Percentiles rank a stretch among this genome's conserved stretches.
Evolutionary conservation across 37 sponge, comb jelly and placozoan species (phyloP).

Genomic region (Theonella swinhoei): DNA sequence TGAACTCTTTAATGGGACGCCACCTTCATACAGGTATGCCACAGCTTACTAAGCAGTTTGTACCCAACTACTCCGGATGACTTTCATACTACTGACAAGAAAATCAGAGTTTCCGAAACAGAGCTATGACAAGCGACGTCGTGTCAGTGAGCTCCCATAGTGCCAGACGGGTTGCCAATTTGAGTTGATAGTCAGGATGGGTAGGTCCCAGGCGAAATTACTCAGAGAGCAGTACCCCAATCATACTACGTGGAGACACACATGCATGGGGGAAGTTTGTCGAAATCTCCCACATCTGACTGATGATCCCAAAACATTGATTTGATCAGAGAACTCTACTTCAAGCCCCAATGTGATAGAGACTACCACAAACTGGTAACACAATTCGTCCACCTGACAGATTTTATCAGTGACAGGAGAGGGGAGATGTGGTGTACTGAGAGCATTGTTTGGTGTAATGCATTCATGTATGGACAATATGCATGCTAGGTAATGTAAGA

Average conservation of each 20-base stretch:
- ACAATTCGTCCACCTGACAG: slow-evolving; percentile 9
- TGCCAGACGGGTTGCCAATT: not conserved
- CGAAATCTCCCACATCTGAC: not conserved
- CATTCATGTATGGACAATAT: too few relatives aligned
- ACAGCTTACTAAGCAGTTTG: not conserved
- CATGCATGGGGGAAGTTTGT: not conserved
- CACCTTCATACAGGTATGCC: not conserved
- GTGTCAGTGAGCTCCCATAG: not conserved
- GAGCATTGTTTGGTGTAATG: too few relatives aligned
- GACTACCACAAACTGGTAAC: slow-evolving; percentile 14
- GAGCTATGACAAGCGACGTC: not conserved
- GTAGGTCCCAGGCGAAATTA: not conserved
- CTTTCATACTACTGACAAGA: not conserved
- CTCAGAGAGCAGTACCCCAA: too few relatives aligned
- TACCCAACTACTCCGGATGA: not conserved
- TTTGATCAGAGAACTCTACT: not conserved
- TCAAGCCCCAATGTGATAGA: not conserved
- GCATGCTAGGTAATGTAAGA: not conserved
- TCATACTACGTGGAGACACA: slow-evolving; percentile 5
- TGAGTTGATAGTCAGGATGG: not conserved
- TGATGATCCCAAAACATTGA: not conserved
- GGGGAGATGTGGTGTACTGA: slow-evolving; percentile 9
- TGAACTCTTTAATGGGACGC: slow-evolving; percentile 50
- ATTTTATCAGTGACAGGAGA: not conserved
- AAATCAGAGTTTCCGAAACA: not conserved